These are phyloP conservation scores for Eulemur rubriventer DNA, from an alignment of 2,797 vertebrate species.

Conservation along the genomic window DNA sequence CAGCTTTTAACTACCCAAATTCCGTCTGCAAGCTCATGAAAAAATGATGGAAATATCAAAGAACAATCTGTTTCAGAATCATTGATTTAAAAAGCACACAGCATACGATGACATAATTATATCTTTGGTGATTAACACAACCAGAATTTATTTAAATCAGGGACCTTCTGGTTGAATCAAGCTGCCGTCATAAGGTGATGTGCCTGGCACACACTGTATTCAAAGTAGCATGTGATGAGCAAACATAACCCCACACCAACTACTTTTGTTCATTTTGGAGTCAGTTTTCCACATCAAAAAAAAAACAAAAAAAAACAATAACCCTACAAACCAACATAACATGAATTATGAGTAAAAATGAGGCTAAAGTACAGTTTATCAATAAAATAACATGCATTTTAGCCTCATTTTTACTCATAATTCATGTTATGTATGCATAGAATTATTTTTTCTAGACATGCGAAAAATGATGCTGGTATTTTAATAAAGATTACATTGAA, in stretches of 20 bases:
- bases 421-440: too few species aligned
- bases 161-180: not conserved
- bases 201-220: not conserved
- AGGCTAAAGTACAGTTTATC: not conserved
- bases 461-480: too few species aligned
- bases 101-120: not conserved
- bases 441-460: too few species aligned
- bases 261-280: not conserved
- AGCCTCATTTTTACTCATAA: too few species aligned
- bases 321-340: not conserved
- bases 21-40: conserved; percentile 32
- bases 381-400: not conserved
- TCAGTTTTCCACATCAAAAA: too few species aligned
- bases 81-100: not conserved
- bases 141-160: conserved; percentile 23
- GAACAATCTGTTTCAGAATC: conserved; percentile 39
- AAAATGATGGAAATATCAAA: conserved; percentile 46
- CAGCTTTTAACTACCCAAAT: not conserved
- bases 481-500: too few species aligned
- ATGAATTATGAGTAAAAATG: not conserved
- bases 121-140: conserved; percentile 50
- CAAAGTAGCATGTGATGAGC: not conserved
- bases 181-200: not conserved
- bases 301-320: too few species aligned
- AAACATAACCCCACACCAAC: not conserved